Evolutionary conservation across 1,140 invertebrate genomes (phyloP).

Genomic region (Druon quercuslanigerum): DNA sequence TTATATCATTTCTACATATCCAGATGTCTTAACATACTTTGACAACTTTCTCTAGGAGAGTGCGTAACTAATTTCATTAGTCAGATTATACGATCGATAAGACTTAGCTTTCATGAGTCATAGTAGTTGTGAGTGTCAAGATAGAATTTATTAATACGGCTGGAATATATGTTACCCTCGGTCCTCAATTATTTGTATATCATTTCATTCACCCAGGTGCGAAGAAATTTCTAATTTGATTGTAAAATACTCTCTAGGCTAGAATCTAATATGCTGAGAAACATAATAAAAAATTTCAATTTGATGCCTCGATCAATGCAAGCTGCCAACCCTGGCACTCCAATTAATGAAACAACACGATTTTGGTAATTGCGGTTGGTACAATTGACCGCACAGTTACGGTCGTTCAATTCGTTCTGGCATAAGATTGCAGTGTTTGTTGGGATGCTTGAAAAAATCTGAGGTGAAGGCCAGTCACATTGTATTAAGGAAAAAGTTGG

Average conservation of each 20-base stretch:
- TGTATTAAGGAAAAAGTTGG: background rate
- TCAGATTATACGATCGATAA: conserved; percentile 6
- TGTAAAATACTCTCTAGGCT: background rate
- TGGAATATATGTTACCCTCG: background rate
- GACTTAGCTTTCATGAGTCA: background rate
- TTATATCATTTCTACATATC: background rate
- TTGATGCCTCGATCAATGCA: background rate
- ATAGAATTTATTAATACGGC: conserved; percentile 2
- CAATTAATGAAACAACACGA: conserved; percentile 1
- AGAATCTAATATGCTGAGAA: background rate
- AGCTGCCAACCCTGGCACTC: conserved; percentile 4
- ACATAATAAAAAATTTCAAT: background rate
- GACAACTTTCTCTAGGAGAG: background rate
- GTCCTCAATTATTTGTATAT: background rate
- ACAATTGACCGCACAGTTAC: background rate
- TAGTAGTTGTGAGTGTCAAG: background rate
- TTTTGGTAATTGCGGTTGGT: background rate
- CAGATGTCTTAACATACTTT: background rate
- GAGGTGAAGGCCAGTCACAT: background rate
- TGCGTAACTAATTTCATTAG: conserved; percentile 15
- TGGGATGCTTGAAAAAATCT: background rate
- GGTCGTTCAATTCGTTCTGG: conserved; percentile 3
- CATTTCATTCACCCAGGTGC: background rate
- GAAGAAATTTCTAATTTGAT: too few relatives aligned
- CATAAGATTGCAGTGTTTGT: background rate